Conservation (phyloP, 2,113 vertebrate species). For the Zapornia atra region DNA sequence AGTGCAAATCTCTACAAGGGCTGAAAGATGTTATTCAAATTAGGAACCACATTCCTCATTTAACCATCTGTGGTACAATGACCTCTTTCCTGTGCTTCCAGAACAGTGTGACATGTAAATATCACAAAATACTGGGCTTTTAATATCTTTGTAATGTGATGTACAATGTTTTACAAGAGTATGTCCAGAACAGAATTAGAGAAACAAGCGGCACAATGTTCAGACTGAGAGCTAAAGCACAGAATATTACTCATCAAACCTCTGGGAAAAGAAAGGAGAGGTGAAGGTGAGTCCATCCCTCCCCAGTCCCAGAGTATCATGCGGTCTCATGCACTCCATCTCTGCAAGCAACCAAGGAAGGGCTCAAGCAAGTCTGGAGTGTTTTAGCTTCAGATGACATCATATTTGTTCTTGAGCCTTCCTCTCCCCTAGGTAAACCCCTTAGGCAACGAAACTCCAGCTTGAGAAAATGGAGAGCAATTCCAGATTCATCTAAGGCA, state of each 20-base stretch:
- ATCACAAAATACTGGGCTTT: not conserved
- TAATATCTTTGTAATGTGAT: not conserved
- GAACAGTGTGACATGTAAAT: accelerated
- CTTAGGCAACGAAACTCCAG: not conserved
- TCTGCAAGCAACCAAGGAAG: not conserved
- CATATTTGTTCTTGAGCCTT: not conserved
- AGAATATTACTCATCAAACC: not conserved
- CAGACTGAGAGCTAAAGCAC: not conserved
- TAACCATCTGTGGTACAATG: not conserved
- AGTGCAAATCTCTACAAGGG: not conserved
- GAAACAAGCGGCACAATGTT: not conserved
- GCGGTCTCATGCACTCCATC: not conserved
- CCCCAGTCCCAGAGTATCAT: not conserved
- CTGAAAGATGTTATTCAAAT: not conserved
- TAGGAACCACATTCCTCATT: not conserved
- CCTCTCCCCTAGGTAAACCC: not conserved
- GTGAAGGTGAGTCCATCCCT: not conserved
- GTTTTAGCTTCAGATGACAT: not conserved
- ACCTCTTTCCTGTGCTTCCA: not conserved
- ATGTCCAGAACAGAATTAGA: not conserved
- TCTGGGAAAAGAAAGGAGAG: not conserved
- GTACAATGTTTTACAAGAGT: not conserved
- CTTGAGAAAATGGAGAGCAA: not conserved
- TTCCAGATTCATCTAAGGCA: not conserved
- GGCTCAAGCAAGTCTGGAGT: not conserved